Evolutionary conservation across 1,140 invertebrate species (phyloP).

Genomic region (Drosophila varians): DNA sequence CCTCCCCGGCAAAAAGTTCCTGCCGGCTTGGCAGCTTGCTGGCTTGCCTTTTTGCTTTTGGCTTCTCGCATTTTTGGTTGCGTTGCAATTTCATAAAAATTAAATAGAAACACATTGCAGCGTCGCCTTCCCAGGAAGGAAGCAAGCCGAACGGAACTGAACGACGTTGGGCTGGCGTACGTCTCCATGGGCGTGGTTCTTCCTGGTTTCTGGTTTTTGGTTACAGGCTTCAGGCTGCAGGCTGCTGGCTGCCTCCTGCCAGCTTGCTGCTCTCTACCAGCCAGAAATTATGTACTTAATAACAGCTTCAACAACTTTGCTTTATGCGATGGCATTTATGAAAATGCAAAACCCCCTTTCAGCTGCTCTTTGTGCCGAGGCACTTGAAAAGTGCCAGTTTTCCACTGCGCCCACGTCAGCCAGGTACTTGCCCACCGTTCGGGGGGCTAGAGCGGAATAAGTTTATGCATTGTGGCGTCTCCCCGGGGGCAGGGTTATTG

Average conservation of each 20-base stretch:
- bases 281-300: constrained; percentile 77
- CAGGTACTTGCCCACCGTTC: background rate
- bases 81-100: constrained; percentile 79
- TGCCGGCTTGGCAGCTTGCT: constrained; percentile 59
- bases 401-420: constrained; percentile 29
- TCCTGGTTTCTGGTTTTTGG: background rate
- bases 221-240: too few species aligned
- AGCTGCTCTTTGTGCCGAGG: constrained; percentile 49
- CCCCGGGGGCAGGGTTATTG: constrained; percentile 15
- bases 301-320: constrained; percentile 77
- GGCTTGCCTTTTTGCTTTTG: constrained; percentile 48
- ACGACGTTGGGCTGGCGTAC: constrained; percentile 2
- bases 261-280: constrained; percentile 27
- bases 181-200: constrained; percentile 42
- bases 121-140: constrained; percentile 5
- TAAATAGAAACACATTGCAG: constrained; percentile 73
- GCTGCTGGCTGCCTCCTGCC: background rate
- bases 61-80: constrained; percentile 71
- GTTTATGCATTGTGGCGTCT: constrained; percentile 37
- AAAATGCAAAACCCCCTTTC: constrained; percentile 70
- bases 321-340: constrained; percentile 76
- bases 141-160: background rate
- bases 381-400: constrained; percentile 63
- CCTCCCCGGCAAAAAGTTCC: constrained; percentile 70
- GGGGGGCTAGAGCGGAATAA: constrained; percentile 36